Percentiles rank a stretch among this genome's conserved stretches.
Evolutionary conservation across 2,113 vertebrate species (phyloP).

Genomic region (zebrafish (Danio rerio)): GRCz12tu NC_133177.1:58779501-58780000

Average conservation of each 20-base stretch:
- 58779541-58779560: slow-evolving; percentile 19
- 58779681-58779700: slow-evolving; percentile 28
- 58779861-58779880: too few species aligned
- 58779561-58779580: slow-evolving; percentile 16
- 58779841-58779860: slow-evolving; percentile 35
- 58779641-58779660: slow-evolving; percentile 3
- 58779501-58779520: slow-evolving; percentile 32
- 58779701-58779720: slow-evolving; percentile 5
- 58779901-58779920: too few species aligned
- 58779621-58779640: neutral
- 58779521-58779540: slow-evolving; percentile 58
- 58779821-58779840: slow-evolving; percentile 18
- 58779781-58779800: neutral
- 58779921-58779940: too few species aligned
- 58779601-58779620: slow-evolving; percentile 17
- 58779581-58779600: slow-evolving; percentile 18
- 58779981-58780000: too few species aligned
- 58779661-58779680: neutral
- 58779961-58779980: too few species aligned
- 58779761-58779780: neutral
- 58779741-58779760: slow-evolving; percentile 22
- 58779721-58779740: slow-evolving; percentile 15
- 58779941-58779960: too few species aligned
- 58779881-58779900: too few species aligned
- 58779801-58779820: slow-evolving; percentile 17